Evolutionary conservation across 2,113 vertebrate genomes (phyloP).

Genomic region (Phrynosoma platyrhinos): DNA sequence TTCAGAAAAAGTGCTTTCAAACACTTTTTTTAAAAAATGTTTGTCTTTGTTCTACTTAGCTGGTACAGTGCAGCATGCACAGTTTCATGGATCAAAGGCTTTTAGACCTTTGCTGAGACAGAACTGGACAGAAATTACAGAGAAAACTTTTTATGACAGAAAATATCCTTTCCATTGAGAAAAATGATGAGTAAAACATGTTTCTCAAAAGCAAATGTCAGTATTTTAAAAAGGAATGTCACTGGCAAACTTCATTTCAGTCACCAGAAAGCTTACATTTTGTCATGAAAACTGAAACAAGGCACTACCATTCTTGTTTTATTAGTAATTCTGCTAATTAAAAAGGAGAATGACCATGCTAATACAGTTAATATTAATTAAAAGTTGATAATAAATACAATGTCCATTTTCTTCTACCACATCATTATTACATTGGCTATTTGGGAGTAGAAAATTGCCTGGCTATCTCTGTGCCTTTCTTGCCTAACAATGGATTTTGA

Average conservation of each 20-base stretch:
- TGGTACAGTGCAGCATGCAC: constrained; percentile 15
- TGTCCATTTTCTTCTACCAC: background rate
- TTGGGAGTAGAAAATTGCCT: background rate
- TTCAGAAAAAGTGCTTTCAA: background rate
- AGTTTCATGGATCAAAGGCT: background rate
- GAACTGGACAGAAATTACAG: background rate
- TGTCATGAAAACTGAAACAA: background rate
- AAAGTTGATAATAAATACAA: background rate
- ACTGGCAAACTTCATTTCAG: background rate
- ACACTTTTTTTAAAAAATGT: background rate
- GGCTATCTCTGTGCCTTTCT: background rate
- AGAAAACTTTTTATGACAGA: background rate
- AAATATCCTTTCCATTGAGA: constrained; percentile 23
- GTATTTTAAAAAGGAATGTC: background rate
- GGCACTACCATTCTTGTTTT: background rate
- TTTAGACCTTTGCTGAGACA: background rate
- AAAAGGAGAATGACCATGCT: too few species aligned
- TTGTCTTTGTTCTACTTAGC: background rate
- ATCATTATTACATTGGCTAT: background rate
- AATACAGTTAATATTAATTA: too few species aligned
- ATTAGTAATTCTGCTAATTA: background rate
- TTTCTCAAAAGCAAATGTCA: background rate
- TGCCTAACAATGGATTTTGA: background rate
- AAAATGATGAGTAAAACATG: constrained; percentile 21
- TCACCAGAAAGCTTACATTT: background rate